A percentile compares a stretch with the other conserved stretches of the same genome.
Conservation (phyloP, 1,140 invertebrate genomes). For the Mercenaria mercenaria region DNA sequence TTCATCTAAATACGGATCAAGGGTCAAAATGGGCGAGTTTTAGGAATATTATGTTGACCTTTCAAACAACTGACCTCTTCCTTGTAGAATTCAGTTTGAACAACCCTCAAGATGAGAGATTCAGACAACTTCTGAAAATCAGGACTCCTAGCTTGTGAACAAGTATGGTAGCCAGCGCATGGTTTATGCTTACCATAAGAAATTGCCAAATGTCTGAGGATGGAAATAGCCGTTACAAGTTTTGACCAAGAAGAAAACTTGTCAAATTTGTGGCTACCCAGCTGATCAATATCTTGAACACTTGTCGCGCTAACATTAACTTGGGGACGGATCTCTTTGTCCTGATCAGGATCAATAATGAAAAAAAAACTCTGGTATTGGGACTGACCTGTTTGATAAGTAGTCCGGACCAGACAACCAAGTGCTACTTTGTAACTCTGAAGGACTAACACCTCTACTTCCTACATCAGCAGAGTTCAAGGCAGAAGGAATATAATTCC, state of each 20-base stretch:
- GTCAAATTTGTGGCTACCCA: neutral
- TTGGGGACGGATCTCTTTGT: too few species aligned
- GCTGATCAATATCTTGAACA: neutral
- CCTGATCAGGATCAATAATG: neutral
- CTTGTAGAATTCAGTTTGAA: neutral
- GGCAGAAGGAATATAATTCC: neutral
- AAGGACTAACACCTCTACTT: neutral
- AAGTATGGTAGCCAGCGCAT: slow-evolving; percentile 31
- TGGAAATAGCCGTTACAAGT: neutral
- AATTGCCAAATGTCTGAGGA: neutral
- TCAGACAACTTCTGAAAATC: neutral
- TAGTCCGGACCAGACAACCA: neutral
- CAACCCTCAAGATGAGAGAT: neutral
- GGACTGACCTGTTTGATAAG: neutral
- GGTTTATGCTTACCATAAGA: slow-evolving; percentile 5
- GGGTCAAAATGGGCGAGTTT: neutral
- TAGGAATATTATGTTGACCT: too few species aligned
- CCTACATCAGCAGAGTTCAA: slow-evolving; percentile 3
- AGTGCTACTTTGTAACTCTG: neutral
- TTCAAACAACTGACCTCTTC: slow-evolving; percentile 12
- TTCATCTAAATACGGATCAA: slow-evolving; percentile 6
- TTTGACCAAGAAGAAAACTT: neutral
- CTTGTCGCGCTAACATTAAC: neutral
- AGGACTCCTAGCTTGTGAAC: neutral
- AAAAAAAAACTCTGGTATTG: neutral